Evolutionary conservation across 1,140 invertebrate genomes (phyloP), one percentile per base, ranked within the genome.

Genomic region (Drosophila erecta): DNA sequence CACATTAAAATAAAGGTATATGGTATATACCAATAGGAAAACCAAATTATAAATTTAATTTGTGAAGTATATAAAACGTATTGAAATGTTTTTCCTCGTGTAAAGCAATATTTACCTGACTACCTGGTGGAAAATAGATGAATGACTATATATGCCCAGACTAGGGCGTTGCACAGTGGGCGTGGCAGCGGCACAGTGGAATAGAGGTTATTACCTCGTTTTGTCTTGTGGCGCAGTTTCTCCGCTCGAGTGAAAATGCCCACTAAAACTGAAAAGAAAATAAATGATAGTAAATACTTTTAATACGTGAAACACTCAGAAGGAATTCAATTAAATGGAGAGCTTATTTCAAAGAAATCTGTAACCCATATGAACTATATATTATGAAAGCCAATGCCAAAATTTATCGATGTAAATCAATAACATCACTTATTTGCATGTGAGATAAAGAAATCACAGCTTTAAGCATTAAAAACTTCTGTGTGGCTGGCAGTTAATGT

Each of bases 161-260:
- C 40, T 30, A 24, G 47, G 44, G 57, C 62, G 44, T 47, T 62
- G 22, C 62, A 27, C 27, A 35, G 20, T 24, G 60, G 60, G 64
- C 60, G 64, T 67, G 64, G 27, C 60, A 35, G 50, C 15, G 12
- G 67, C 67, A 61, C 56, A 47, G 57, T 60, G 38, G 62, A 49
- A 17, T 17, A 17, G 20, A 72, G 56, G 60, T 58, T 59, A 71
- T 72, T 47, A 17, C 40, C 65, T 44, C 65, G 69, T 59, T 72
- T 72, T 70, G 44, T 71, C 62, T 65, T 65, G 41, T 49, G 43
- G 44, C 30, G 41, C 38, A 62, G 43, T 77, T 77, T 76, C 15
- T 72, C 41, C 37, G 62, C 41, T 67, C 51, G 17, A 71, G 43
- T 50, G 51, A 35, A 47, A 64, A 64, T 46, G 30, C 27, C 27